Evolutionary conservation across 2,113 vertebrate species (phyloP).

Genomic region (Bubo blakistoni): DNA sequence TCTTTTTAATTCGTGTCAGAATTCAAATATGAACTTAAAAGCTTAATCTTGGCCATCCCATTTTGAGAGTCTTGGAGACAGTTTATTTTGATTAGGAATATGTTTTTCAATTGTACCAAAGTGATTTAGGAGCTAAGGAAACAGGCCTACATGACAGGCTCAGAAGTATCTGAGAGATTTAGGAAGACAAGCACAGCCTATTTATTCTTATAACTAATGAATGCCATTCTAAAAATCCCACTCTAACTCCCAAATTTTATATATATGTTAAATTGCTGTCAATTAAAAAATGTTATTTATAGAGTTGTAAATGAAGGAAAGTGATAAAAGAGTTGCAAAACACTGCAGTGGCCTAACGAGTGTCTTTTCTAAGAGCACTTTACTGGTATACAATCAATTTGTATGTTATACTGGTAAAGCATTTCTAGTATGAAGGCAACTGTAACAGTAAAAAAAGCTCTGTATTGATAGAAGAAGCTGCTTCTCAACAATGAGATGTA

Average conservation of each 20-base stretch:
- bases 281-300: neutral
- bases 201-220: neutral
- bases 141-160: neutral
- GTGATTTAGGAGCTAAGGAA: neutral
- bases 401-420: neutral
- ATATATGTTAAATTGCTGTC: neutral
- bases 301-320: neutral
- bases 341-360: neutral
- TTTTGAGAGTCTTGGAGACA: neutral
- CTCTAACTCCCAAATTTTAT: neutral
- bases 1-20: neutral
- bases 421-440: neutral
- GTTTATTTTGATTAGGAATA: neutral
- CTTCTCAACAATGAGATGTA: neutral
- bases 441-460: neutral
- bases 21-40: neutral
- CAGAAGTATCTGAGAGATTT: neutral
- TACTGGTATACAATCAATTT: neutral
- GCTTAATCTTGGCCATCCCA: neutral
- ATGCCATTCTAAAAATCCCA: neutral
- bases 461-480: neutral
- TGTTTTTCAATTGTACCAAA: neutral
- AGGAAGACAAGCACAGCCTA: neutral
- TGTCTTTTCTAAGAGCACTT: neutral
- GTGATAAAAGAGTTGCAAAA: neutral